Evolutionary conservation across 2,888 invertebrate genomes (phyloP).

Genomic region (Mactromeris polynyma): DNA sequence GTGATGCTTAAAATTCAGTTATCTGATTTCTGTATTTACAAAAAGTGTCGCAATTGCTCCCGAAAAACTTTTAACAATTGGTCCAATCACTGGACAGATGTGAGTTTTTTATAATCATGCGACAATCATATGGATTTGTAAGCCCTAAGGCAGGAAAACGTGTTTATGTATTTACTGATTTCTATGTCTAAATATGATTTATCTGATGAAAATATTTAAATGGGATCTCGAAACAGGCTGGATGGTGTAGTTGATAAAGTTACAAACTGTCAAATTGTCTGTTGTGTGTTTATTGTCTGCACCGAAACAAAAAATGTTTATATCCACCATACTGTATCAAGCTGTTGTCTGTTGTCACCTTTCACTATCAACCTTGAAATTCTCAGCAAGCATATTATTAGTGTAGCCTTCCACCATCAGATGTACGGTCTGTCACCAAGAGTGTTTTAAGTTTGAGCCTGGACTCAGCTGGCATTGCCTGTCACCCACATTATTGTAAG

Average conservation of each 20-base stretch:
- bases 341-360: too few relatives aligned
- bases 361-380: too few relatives aligned
- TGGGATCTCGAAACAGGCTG: background rate
- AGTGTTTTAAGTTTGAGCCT: too few relatives aligned
- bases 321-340: too few relatives aligned
- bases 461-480: too few relatives aligned
- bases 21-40: constrained; percentile 34
- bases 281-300: background rate
- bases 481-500: too few relatives aligned
- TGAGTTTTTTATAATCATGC: background rate
- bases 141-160: background rate
- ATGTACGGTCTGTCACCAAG: too few relatives aligned
- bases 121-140: background rate
- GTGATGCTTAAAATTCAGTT: constrained; percentile 41
- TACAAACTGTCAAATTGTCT: background rate
- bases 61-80: constrained; percentile 6
- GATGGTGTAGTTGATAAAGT: background rate
- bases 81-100: constrained; percentile 13
- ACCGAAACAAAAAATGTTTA: too few relatives aligned
- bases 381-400: too few relatives aligned
- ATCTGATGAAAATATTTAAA: constrained; percentile 18
- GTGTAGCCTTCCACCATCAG: too few relatives aligned
- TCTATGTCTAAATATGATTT: constrained; percentile 8
- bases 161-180: constrained; percentile 14
- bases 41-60: constrained; percentile 38